These are phyloP conservation scores for Phocoena phocoena DNA, from an alignment of 2,113 vertebrate genomes.

Conservation along the genomic window DNA sequence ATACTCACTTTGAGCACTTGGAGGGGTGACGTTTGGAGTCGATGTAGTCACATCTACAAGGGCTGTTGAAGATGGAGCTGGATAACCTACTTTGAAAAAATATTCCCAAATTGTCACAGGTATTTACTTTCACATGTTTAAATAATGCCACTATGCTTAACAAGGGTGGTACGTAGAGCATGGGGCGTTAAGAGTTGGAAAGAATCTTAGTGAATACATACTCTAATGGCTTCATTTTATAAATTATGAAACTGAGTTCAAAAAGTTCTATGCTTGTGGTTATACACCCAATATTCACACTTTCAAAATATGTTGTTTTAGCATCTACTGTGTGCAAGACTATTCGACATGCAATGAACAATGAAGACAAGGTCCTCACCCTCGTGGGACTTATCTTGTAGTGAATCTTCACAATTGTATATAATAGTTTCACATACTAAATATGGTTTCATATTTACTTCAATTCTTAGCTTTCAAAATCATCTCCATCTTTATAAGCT, in stretches of 20 bases:
- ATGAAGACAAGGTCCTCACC: background rate
- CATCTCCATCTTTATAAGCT: background rate
- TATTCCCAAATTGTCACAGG: background rate
- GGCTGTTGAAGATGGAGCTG: background rate
- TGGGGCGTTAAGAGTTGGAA: background rate
- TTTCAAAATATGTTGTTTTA: background rate
- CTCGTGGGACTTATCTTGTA: background rate
- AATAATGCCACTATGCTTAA: background rate
- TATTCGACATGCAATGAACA: background rate
- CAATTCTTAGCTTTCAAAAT: background rate
- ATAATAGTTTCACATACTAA: background rate
- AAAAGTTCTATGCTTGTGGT: background rate
- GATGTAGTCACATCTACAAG: background rate
- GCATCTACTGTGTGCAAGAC: background rate
- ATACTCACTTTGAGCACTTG: conserved; percentile 70
- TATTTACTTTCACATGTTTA: background rate
- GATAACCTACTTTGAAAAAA: conserved; percentile 67
- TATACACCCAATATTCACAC: background rate
- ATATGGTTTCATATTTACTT: background rate
- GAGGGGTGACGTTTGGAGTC: background rate
- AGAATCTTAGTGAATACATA: background rate
- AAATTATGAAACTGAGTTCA: background rate
- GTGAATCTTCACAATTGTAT: background rate
- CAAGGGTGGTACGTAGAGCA: background rate
- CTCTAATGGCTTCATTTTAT: background rate